These are phyloP conservation scores for Drosophila prostipennis DNA, from an alignment of 2,888 invertebrate species.

Conservation along the genomic window DNA sequence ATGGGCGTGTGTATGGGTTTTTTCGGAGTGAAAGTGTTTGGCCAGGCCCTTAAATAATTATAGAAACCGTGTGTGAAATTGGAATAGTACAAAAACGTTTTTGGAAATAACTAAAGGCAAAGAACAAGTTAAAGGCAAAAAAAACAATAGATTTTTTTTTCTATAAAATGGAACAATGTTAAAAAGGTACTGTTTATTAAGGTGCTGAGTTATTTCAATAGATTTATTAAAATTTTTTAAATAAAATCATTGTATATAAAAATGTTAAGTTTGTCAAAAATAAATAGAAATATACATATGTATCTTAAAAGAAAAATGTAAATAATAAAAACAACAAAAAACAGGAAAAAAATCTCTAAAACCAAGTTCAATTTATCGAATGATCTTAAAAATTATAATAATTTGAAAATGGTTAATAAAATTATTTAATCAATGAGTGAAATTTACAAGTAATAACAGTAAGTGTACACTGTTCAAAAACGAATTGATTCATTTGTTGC, in stretches of 20 bases:
- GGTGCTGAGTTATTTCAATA: too few relatives aligned
- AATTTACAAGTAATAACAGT: not conserved
- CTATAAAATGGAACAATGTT: not conserved
- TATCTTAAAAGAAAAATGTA: too few relatives aligned
- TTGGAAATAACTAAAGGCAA: not conserved
- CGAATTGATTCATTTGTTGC: constrained; percentile 1
- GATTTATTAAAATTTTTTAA: not conserved
- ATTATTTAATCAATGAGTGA: not conserved
- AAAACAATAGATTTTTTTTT: not conserved
- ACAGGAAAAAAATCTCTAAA: too few relatives aligned
- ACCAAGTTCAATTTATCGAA: too few relatives aligned
- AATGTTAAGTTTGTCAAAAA: too few relatives aligned
- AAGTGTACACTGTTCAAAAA: not conserved
- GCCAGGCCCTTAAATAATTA: constrained; percentile 22
- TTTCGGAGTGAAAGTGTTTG: constrained; percentile 38
- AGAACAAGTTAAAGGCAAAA: not conserved
- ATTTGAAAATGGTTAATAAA: not conserved
- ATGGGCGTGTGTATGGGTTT: constrained; percentile 43
- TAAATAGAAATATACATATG: too few relatives aligned
- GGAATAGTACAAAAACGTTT: not conserved
- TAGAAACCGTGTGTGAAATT: constrained; percentile 11
- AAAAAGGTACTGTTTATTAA: too few relatives aligned
- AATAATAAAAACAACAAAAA: too few relatives aligned
- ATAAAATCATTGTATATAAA: too few relatives aligned
- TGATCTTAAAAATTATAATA: not conserved